phyloP scores from a whole-genome alignment of 2,888 invertebrate genomes.

The Melanotus villosus region DNA sequence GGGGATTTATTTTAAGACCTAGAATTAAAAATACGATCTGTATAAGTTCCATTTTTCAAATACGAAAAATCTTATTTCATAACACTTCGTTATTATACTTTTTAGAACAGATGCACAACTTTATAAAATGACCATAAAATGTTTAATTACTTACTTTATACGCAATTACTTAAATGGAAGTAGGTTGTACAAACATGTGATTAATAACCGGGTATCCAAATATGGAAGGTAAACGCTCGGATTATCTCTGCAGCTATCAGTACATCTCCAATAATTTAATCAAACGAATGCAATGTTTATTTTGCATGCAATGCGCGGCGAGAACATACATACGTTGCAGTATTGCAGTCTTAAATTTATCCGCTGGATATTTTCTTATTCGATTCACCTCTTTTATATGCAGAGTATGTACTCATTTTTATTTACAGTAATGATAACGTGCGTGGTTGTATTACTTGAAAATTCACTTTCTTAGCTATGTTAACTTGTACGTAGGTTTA shows the following conservation, averaged over 20 bases:
- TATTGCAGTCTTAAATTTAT: slow-evolving; percentile 17
- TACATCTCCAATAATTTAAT: slow-evolving; percentile 29
- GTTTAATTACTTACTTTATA: too few species aligned
- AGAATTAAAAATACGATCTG: too few species aligned
- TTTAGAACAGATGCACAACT: too few species aligned
- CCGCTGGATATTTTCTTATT: slow-evolving; percentile 23
- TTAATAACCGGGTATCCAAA: slow-evolving; percentile 7
- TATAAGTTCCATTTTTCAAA: too few species aligned
- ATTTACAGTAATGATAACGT: not conserved
- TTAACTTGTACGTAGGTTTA: too few species aligned
- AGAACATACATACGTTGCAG: not conserved
- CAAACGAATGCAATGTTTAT: slow-evolving; percentile 31
- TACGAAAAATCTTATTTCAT: too few species aligned
- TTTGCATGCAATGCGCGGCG: slow-evolving; percentile 29
- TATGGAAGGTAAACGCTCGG: slow-evolving; percentile 10
- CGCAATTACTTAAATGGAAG: not conserved
- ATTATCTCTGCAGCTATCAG: slow-evolving; percentile 4
- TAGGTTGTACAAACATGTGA: slow-evolving; percentile 1
- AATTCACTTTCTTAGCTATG: too few species aligned
- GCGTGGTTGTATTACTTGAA: not conserved
- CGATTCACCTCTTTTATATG: slow-evolving; percentile 25
- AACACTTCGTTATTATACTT: too few species aligned
- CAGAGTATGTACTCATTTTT: not conserved
- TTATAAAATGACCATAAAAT: too few species aligned
- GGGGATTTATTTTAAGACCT: too few species aligned